phyloP scores from a whole-genome alignment of 2,113 vertebrate genomes.

The Dasyurus viverrinus region DNA sequence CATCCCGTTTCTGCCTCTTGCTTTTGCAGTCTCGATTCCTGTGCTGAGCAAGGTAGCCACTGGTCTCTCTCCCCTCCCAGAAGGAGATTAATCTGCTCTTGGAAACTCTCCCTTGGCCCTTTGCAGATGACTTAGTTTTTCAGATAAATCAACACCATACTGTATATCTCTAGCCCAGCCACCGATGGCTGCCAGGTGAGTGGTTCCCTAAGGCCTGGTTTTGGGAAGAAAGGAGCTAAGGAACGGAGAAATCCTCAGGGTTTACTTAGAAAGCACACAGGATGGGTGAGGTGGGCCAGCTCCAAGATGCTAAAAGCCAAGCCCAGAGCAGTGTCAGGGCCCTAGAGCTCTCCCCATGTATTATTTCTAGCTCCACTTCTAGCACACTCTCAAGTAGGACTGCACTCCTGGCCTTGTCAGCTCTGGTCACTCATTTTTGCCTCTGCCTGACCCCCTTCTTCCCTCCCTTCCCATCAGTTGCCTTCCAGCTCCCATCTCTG shows the following conservation, averaged over 20 bases:
- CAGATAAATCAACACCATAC: constrained; percentile 10
- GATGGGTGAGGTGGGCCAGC: not conserved
- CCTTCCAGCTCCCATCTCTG: not conserved
- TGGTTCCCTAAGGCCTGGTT: not conserved
- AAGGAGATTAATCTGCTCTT: constrained; percentile 57
- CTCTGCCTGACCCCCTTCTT: not conserved
- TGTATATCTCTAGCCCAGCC: not conserved
- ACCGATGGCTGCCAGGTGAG: not conserved
- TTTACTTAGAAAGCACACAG: not conserved
- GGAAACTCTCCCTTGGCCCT: constrained; percentile 38
- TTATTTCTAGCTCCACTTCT: not conserved
- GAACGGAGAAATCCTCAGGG: not conserved
- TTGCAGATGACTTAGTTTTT: constrained; percentile 36
- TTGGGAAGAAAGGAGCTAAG: constrained; percentile 1
- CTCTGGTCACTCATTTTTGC: not conserved
- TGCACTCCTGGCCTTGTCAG: not conserved
- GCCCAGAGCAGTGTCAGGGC: not conserved
- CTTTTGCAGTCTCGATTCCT: constrained; percentile 12
- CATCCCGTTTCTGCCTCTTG: not conserved
- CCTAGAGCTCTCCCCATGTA: not conserved
- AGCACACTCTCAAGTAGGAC: not conserved
- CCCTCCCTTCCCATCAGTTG: not conserved
- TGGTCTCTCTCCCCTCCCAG: constrained; percentile 28
- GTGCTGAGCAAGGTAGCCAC: constrained; percentile 26
- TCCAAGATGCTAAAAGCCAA: constrained; percentile 5